Conservation (phyloP, 2,888 invertebrate species). For the Stenolophus ochropezus region DNA sequence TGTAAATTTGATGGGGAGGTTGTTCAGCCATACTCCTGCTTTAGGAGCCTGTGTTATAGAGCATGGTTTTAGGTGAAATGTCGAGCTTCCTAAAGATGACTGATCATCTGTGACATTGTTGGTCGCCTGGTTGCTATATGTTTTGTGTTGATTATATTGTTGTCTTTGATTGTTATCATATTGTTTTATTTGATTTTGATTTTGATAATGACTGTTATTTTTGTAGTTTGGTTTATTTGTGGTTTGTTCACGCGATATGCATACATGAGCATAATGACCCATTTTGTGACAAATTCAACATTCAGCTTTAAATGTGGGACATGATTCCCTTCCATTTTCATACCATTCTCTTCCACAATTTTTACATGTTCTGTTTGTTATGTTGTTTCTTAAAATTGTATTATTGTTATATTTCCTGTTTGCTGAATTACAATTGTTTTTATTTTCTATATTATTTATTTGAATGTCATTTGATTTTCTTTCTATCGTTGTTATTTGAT, state of each 20-base stretch:
- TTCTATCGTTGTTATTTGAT: not conserved
- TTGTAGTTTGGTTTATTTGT: not conserved
- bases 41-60: not conserved
- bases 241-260: conserved; percentile 15
- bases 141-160: not conserved
- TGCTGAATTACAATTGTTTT: not conserved
- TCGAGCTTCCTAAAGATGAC: not conserved
- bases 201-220: no score
- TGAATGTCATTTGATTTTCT: not conserved
- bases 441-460: not conserved
- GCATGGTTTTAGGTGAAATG: not conserved
- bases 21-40: not conserved
- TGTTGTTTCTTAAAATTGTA: not conserved
- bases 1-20: not conserved
- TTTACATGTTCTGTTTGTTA: conserved; percentile 40
- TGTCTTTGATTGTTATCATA: not conserved
- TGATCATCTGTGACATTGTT: not conserved
- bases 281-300: conserved; percentile 51
- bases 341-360: conserved; percentile 60
- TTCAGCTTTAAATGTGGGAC: conserved; percentile 59
- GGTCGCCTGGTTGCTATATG: not conserved
- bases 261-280: conserved; percentile 60
- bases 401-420: not conserved
- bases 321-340: conserved; percentile 55
- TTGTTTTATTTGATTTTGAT: no score